These are phyloP conservation scores for Hybognathus amarus DNA, from an alignment of 2,797 vertebrate species.

Conservation along the genomic window DNA sequence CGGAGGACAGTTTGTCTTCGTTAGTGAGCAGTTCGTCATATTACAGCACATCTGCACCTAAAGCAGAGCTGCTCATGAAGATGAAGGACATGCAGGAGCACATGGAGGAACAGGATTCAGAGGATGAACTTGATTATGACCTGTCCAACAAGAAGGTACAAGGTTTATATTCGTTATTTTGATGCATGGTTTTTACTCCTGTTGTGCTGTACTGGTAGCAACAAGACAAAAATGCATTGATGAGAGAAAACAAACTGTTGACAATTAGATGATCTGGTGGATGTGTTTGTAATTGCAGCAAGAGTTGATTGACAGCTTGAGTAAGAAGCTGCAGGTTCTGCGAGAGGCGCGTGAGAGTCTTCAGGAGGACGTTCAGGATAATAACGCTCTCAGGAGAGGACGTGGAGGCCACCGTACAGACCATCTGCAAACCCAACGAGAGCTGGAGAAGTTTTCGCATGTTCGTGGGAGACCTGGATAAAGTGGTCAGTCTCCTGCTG, in stretches of 20 bases:
- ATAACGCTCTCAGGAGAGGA: constrained; percentile 86
- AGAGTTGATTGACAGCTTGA: constrained; percentile 91
- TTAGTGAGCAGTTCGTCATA: constrained; percentile 92
- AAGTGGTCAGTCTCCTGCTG: constrained; percentile 93
- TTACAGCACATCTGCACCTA: constrained; percentile 94
- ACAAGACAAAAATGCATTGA: neutral
- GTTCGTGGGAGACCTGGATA: constrained; percentile 95
- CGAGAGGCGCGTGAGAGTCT: constrained; percentile 87
- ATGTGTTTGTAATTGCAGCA: constrained; percentile 73
- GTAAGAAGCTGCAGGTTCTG: constrained; percentile 88
- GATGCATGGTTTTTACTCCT: neutral
- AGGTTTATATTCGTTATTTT: neutral
- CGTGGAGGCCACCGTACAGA: constrained; percentile 87
- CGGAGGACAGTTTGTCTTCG: constrained; percentile 71
- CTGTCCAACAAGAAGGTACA: constrained; percentile 92
- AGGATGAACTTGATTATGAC: constrained; percentile 86
- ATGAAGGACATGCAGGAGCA: constrained; percentile 92
- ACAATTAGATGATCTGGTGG: neutral
- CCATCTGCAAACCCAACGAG: constrained; percentile 90
- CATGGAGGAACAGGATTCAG: constrained; percentile 81
- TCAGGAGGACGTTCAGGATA: constrained; percentile 91
- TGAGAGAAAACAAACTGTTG: neutral
- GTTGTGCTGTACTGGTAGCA: neutral
- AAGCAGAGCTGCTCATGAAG: constrained; percentile 95
- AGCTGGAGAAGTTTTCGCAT: constrained; percentile 94